Base-by-base conservation (phyloP, 2,888 invertebrate genomes). In the Perizoma affinitatum region DNA sequence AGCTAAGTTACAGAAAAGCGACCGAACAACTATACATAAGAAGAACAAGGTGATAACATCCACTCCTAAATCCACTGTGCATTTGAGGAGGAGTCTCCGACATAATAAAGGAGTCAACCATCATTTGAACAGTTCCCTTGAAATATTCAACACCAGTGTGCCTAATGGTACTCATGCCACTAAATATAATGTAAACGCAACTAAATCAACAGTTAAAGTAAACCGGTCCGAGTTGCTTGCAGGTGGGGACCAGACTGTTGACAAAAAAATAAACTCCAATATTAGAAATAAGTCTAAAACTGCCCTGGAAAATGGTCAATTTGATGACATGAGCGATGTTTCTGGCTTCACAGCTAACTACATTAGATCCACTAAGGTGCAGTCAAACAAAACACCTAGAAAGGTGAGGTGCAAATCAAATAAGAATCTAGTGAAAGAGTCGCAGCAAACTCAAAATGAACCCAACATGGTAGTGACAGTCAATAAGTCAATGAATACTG, bases 261-360 rank as follows among this genome's bases (percentile, higher is more conserved):
- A 74, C 51, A 73, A 69, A 56, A 78, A 70, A 56, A 79, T 68
- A 63, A 74, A 63, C 58, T 63, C 61, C 48, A 70, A 62, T 54
- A 42, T 46, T 56, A 62, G 54, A 54, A 68, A 56, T 53, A 65
- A 62, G 47, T 54, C 61, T 9, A 65, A 59, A 54, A 58, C 48
- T 7, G 42, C 41, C n/a, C 42, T 60, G 36, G 62, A 63, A n/a
- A 88, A 88, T 73, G 86, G 87, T 6, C 83, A 87, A 54, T 88
- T 86, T 78, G 91, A 91, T 61, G 90, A 92, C 53, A 65, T 87
- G 11, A 92, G 92, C 76, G 92, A 92, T 78, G 88, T 92, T 4
- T 92, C 92, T 41, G 92, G 92, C 0, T 88, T 91, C 58, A 92
- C 92, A 34, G 92, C 91, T 4, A 92, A 90, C 69, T 93, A 93